Evolutionary conservation across 2,888 invertebrate genomes (phyloP), one percentile per base, ranked within the genome.

Genomic region (Oscheius sp.): DNA sequence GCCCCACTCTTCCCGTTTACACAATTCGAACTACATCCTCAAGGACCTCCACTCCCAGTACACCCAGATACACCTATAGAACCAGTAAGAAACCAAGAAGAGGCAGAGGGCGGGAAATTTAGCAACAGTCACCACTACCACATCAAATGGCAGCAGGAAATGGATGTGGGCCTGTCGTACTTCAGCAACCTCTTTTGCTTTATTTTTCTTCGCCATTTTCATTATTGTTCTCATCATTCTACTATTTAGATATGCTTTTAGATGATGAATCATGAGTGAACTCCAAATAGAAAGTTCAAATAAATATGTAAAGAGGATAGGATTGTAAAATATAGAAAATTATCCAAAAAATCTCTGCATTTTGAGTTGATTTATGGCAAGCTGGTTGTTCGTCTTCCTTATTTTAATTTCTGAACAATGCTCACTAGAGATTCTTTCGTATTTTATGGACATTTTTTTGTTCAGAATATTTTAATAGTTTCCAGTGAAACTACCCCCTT

Each of bases 141-240:
- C 61, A n/a, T 42, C 61, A 1, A 42, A 42, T 8, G 25, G 29
- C 2, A 25, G 31, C 20, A 27, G 31, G 20, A 23, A 25, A 61
- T 61, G 42, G 27, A 25, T 61, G 29, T 61, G 61, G 61, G 27
- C 17, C n/a, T 42, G 42, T 31, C 42, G 29, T 27, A 61, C 61
- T 4, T 61, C 61, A n/a, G 61, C 61, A n/a, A 61, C 61, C 27
- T 61, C 61, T 2, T 2, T 45, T 1, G 29, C 20, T 17, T 31
- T 61, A 1, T 15, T 42, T 10, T 42, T 42, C 20, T 61, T 61
- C 20, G 42, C 61, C 23, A 25, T 25, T n/a, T 61, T 61, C 29
- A 42, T 61, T n/a, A 27, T 61, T 10, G 45, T 61, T 45, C 20
- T 45, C n/a, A 42, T 45, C 3, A 23, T 61, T 61, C 10, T 61